Evolutionary conservation across 2,113 vertebrate genomes (phyloP).

Genomic region (Vombatus ursinus): DNA sequence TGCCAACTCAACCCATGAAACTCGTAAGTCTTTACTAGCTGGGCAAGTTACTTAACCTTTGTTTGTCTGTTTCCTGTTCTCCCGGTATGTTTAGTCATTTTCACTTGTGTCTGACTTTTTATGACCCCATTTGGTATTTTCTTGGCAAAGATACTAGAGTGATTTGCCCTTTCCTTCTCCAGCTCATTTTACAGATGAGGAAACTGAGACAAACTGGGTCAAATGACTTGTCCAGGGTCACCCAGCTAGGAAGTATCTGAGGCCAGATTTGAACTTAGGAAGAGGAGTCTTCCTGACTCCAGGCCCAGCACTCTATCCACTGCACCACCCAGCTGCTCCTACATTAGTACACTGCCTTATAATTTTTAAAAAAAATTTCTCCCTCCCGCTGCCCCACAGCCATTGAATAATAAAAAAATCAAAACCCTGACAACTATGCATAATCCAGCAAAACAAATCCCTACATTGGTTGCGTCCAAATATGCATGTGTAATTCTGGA

Average conservation of each 20-base stretch:
- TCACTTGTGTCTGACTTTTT: neutral
- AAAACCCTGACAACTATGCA: neutral
- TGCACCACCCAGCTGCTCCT: neutral
- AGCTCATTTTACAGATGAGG: neutral
- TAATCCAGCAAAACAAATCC: neutral
- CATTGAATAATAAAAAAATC: neutral
- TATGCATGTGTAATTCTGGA: neutral
- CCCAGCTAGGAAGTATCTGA: neutral
- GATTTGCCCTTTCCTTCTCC: neutral
- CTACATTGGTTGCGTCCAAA: neutral
- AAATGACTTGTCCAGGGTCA: neutral
- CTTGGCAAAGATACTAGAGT: neutral
- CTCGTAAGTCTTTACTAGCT: too few relatives aligned
- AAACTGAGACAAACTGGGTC: neutral
- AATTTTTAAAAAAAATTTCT: neutral
- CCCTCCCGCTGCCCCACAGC: neutral
- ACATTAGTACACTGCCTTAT: neutral
- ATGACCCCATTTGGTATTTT: neutral
- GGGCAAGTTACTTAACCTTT: too few relatives aligned
- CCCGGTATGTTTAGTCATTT: neutral
- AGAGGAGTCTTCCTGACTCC: neutral
- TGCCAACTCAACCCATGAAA: too few relatives aligned
- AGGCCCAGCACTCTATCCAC: neutral
- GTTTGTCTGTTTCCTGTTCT: too few relatives aligned
- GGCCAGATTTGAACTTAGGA: neutral